These are phyloP conservation scores for Thamnophis sirtalis DNA, from an alignment of 2,113 vertebrate species.

Conservation along the genomic window DNA sequence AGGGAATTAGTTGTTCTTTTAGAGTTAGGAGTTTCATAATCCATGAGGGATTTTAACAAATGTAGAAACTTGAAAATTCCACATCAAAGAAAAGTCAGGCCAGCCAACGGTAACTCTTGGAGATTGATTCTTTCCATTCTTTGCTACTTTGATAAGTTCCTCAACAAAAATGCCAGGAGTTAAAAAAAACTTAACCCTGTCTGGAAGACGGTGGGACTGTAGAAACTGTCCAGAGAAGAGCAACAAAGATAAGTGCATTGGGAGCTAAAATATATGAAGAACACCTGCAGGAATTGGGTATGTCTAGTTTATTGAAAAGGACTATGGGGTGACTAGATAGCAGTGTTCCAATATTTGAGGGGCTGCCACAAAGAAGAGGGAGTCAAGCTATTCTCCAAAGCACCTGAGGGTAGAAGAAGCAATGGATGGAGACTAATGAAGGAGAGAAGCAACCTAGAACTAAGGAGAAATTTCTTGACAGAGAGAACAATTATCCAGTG, in stretches of 20 bases:
- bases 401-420: no score
- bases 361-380: no score
- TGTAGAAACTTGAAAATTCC: background rate
- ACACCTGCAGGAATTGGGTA: no score
- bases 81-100: background rate
- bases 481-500: no score
- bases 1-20: background rate
- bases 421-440: no score
- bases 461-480: no score
- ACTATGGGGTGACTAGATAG: no score
- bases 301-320: no score
- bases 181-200: background rate
- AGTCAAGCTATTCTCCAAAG: no score
- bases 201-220: background rate
- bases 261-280: no score
- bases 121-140: background rate
- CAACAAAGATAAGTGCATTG: background rate
- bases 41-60: background rate
- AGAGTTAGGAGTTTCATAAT: background rate
- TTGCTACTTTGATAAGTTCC: background rate
- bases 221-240: background rate
- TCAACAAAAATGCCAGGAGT: background rate
- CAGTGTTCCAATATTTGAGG: no score
- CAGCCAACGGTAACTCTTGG: background rate
- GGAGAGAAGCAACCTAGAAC: no score